Conservation (phyloP, 2,797 vertebrate genomes). For the Pseudomugil tenellus region DNA sequence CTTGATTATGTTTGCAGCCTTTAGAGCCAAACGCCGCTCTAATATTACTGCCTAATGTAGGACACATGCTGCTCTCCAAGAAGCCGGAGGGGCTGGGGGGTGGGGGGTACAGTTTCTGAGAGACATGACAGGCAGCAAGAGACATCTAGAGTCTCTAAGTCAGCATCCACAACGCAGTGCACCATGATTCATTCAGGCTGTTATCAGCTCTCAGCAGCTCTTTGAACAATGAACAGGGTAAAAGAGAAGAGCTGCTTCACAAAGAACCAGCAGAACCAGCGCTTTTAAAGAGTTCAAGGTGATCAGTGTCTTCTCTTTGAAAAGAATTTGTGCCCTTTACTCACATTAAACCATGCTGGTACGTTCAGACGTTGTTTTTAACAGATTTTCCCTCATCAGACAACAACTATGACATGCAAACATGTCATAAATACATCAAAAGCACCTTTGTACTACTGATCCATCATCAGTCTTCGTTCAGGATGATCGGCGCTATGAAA, state of each 20-base stretch:
- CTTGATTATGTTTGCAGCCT: constrained; percentile 67
- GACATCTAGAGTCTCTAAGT: constrained; percentile 30
- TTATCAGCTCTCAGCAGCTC: constrained; percentile 29
- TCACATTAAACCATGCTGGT: background rate
- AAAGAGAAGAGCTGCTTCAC: constrained; percentile 43
- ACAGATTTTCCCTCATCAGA: background rate
- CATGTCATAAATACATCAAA: constrained; percentile 8
- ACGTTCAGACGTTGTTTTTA: background rate
- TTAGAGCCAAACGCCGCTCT: constrained; percentile 56
- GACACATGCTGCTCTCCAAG: constrained; percentile 63
- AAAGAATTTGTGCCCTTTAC: background rate
- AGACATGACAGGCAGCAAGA: constrained; percentile 54
- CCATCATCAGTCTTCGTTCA: background rate
- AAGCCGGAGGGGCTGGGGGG: constrained; percentile 43
- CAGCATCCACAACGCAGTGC: constrained; percentile 37
- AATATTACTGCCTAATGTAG: constrained; percentile 67
- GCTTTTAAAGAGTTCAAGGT: constrained; percentile 30
- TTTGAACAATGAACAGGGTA: constrained; percentile 28
- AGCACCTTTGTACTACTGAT: constrained; percentile 4
- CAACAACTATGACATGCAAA: constrained; percentile 1
- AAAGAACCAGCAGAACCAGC: constrained; percentile 31
- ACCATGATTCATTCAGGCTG: constrained; percentile 4
- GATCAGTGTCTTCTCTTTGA: constrained; percentile 14
- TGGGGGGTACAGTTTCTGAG: constrained; percentile 45
- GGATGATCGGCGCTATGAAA: constrained; percentile 1